Evolutionary conservation across 2,888 invertebrate genomes (phyloP).

Genomic region (Aleiodes testaceus): DNA sequence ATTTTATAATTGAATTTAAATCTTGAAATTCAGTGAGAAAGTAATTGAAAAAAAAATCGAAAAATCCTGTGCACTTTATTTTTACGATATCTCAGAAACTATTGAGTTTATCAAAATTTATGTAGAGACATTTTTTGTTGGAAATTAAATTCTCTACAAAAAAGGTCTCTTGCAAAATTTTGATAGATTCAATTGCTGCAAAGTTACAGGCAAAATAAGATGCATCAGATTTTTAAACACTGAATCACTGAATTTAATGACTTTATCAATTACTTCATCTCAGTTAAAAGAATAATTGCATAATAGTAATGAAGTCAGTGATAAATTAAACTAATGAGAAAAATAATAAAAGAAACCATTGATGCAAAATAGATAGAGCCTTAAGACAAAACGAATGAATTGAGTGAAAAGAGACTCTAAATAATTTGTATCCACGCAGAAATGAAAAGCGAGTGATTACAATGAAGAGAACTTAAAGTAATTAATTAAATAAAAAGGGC

Average conservation of each 20-base stretch:
- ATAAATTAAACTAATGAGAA: slow-evolving; percentile 40
- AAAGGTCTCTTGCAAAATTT: too few species aligned
- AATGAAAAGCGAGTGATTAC: slow-evolving; percentile 63
- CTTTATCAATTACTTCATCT: slow-evolving; percentile 2
- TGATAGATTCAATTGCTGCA: too few species aligned
- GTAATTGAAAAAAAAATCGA: too few species aligned
- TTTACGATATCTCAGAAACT: too few species aligned
- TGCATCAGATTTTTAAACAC: too few species aligned
- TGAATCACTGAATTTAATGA: neutral
- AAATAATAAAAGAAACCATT: slow-evolving; percentile 47
- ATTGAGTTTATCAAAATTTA: too few species aligned
- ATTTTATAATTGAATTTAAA: too few species aligned
- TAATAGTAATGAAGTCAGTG: slow-evolving; percentile 63
- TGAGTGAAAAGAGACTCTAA: slow-evolving; percentile 17
- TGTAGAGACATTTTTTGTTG: too few species aligned
- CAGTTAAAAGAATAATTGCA: slow-evolving; percentile 54
- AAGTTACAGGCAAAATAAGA: too few species aligned
- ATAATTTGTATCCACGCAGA: slow-evolving; percentile 60
- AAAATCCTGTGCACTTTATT: too few species aligned
- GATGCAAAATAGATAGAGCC: slow-evolving; percentile 58
- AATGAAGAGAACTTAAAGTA: slow-evolving; percentile 59
- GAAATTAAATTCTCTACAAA: too few species aligned
- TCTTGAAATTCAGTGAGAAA: too few species aligned
- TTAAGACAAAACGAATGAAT: slow-evolving; percentile 54
- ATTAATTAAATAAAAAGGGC: slow-evolving; percentile 10